phyloP scores from a whole-genome alignment of 2,797 vertebrate genomes.

The Enteromius fasciolatus region DNA sequence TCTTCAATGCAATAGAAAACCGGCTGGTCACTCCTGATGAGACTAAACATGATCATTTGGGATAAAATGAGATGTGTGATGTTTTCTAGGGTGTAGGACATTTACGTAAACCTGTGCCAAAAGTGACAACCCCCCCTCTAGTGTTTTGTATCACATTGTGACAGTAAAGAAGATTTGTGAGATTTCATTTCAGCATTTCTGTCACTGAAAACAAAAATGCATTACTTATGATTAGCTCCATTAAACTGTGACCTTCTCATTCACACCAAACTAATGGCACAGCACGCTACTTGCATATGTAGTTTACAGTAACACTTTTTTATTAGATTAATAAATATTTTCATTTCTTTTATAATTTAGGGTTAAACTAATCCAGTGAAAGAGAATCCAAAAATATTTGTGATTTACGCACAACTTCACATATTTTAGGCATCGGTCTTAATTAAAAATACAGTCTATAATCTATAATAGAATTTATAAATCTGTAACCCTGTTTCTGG shows the following conservation, averaged over 20 bases:
- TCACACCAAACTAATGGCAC: constrained; percentile 11
- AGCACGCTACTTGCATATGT: constrained; percentile 38
- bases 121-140: constrained; percentile 7
- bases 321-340: constrained; percentile 31
- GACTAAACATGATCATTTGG: background rate
- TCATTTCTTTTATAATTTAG: background rate
- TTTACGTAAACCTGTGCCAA: background rate
- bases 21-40: background rate
- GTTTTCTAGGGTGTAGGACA: background rate
- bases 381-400: constrained; percentile 49
- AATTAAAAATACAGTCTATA: constrained; percentile 42
- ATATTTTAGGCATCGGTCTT: background rate
- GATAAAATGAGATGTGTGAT: background rate
- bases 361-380: constrained; percentile 40
- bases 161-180: background rate
- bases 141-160: constrained; percentile 11
- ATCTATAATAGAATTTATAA: constrained; percentile 11
- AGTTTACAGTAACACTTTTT: constrained; percentile 30
- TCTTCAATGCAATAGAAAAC: background rate
- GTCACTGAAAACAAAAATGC: background rate
- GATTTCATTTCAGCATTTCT: background rate
- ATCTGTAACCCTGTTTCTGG: constrained; percentile 42
- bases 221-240: background rate
- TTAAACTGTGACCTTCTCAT: background rate
- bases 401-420: constrained; percentile 13